Conservation (phyloP, 1,140 invertebrate genomes). For the Ericerus pela region DNA sequence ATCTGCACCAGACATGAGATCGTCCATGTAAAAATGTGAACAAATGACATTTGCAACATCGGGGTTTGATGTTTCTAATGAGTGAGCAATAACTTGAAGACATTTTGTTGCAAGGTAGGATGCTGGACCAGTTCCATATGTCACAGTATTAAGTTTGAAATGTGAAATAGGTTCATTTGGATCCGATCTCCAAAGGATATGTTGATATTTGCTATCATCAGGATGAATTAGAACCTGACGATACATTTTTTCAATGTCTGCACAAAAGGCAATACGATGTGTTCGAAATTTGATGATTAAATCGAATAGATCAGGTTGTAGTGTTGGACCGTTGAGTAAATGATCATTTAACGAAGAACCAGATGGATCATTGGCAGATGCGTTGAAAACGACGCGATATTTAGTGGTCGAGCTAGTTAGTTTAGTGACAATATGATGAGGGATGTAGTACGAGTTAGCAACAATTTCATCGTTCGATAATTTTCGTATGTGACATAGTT, state of each 20-base stretch:
- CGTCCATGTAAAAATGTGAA: slow-evolving; percentile 30
- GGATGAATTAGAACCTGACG: slow-evolving; percentile 29
- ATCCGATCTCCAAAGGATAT: slow-evolving; percentile 31
- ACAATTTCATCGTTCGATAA: neutral
- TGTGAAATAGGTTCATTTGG: slow-evolving; percentile 21
- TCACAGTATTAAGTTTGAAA: slow-evolving; percentile 30
- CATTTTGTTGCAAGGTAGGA: slow-evolving; percentile 28
- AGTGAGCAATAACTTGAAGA: slow-evolving; percentile 24
- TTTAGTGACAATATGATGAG: slow-evolving; percentile 17
- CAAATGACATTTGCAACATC: slow-evolving; percentile 20
- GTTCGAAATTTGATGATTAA: slow-evolving; percentile 29
- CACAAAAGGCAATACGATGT: slow-evolving; percentile 25
- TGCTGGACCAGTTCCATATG: slow-evolving; percentile 30
- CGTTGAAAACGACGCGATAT: slow-evolving; percentile 30
- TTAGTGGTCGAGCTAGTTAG: slow-evolving; percentile 17
- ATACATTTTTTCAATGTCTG: slow-evolving; percentile 33
- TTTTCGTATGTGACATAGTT: neutral
- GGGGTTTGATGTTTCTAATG: slow-evolving; percentile 23
- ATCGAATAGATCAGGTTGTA: slow-evolving; percentile 26
- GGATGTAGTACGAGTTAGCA: slow-evolving; percentile 3
- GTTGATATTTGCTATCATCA: slow-evolving; percentile 28
- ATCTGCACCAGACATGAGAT: slow-evolving; percentile 26
- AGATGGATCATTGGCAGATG: slow-evolving; percentile 19
- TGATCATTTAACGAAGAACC: slow-evolving; percentile 28
- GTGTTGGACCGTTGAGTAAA: slow-evolving; percentile 17